Evolutionary conservation across 2,113 vertebrate genomes (phyloP).

Genomic region (Aldabrachelys gigantea): DNA sequence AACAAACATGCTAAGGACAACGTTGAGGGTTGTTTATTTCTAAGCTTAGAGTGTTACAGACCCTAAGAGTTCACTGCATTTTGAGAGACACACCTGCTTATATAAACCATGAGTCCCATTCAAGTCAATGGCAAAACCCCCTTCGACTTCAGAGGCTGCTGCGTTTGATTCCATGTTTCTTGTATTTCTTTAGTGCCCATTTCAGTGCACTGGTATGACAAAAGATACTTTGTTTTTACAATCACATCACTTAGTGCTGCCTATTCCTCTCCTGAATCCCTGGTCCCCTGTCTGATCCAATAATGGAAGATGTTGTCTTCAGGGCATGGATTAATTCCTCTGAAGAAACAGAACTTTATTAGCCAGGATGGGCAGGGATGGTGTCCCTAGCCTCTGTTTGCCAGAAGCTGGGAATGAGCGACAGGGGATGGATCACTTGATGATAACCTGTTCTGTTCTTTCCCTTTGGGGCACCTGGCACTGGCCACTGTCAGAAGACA

Average conservation of each 20-base stretch:
- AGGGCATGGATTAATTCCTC: not conserved
- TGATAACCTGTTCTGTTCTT: too few species aligned
- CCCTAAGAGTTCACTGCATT: not conserved
- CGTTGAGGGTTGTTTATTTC: not conserved
- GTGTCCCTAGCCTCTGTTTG: too few species aligned
- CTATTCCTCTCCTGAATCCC: slow-evolving; percentile 14
- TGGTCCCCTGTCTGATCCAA: not conserved
- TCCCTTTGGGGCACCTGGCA: too few species aligned
- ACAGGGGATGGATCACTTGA: too few species aligned
- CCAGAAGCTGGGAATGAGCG: too few species aligned
- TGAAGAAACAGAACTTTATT: too few species aligned
- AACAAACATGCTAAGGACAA: not conserved
- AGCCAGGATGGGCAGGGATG: too few species aligned
- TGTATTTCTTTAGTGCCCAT: slow-evolving; percentile 12
- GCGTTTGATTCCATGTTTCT: slow-evolving; percentile 23
- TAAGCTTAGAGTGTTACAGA: not conserved
- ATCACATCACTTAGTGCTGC: slow-evolving; percentile 12
- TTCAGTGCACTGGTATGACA: not conserved
- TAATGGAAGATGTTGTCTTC: not conserved
- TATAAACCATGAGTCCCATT: not conserved
- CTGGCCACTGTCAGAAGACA: too few species aligned
- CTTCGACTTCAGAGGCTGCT: not conserved
- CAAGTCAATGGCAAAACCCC: slow-evolving; percentile 19
- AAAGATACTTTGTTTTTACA: slow-evolving; percentile 25
- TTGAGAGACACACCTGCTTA: not conserved